phyloP scores from a whole-genome alignment of 2,113 vertebrate species.

The Triplophysa siluroides region DNA sequence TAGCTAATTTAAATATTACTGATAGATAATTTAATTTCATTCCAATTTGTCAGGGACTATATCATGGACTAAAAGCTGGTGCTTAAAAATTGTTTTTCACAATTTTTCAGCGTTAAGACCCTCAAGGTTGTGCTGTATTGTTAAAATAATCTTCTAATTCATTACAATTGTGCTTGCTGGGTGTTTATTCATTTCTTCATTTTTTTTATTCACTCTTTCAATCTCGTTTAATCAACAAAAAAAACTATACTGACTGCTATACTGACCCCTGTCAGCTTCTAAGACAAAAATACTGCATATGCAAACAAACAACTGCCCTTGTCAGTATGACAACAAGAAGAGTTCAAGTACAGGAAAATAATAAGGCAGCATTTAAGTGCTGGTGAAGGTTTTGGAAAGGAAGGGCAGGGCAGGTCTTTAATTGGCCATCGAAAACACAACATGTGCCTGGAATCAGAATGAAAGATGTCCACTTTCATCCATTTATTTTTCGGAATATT shows the following conservation, averaged over 20 bases:
- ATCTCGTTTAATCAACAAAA: no score
- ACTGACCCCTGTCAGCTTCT: conserved; percentile 11
- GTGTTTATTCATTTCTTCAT: no score
- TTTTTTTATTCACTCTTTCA: no score
- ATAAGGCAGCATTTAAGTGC: conserved; percentile 40
- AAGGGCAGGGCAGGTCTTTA: conserved; percentile 65
- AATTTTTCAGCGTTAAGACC: background rate
- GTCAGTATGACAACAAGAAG: conserved; percentile 25
- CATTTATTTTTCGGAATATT: conserved; percentile 62
- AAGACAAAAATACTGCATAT: background rate
- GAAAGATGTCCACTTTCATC: conserved; percentile 71
- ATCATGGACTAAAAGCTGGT: no score
- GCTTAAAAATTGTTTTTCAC: no score
- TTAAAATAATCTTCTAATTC: background rate
- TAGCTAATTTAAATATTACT: no score
- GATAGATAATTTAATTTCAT: no score
- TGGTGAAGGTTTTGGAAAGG: conserved; percentile 64
- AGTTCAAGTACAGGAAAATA: conserved; percentile 31
- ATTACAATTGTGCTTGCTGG: no score
- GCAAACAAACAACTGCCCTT: background rate
- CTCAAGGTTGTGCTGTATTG: background rate
- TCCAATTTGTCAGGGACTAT: no score
- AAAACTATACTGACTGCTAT: no score
- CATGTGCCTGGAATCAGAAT: conserved; percentile 62
- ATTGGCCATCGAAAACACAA: conserved; percentile 68